phyloP scores from a whole-genome alignment of 1,140 invertebrate genomes.

The Polyergus mexicanus region DNA sequence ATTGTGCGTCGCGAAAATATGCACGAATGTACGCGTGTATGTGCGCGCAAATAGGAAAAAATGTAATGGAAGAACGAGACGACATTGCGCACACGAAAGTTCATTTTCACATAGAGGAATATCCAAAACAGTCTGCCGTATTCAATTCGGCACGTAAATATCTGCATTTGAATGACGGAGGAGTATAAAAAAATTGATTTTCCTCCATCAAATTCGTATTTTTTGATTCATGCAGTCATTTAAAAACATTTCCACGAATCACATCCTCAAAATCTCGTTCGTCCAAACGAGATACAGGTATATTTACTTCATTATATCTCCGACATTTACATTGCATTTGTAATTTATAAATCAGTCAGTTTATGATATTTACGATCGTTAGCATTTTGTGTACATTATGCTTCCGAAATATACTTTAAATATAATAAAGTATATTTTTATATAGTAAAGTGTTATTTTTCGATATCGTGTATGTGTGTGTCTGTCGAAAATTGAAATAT shows the following conservation, averaged over 20 bases:
- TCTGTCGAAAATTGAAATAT: not conserved
- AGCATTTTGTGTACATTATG: not conserved
- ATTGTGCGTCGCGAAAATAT: slow-evolving; percentile 14
- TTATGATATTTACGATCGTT: slow-evolving; percentile 16
- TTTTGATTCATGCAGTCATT: slow-evolving; percentile 56
- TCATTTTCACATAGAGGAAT: slow-evolving; percentile 28
- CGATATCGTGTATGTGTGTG: not conserved
- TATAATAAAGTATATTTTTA: not conserved
- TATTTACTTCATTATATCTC: slow-evolving; percentile 22
- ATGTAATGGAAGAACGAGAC: slow-evolving; percentile 40
- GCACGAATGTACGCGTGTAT: not conserved
- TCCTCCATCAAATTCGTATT: slow-evolving; percentile 55
- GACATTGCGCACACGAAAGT: slow-evolving; percentile 23
- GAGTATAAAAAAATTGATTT: slow-evolving; percentile 67
- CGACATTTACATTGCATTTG: slow-evolving; percentile 3
- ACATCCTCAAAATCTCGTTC: slow-evolving; percentile 23
- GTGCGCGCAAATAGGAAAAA: not conserved
- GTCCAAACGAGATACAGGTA: not conserved
- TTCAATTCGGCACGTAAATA: slow-evolving; percentile 55
- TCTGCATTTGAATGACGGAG: slow-evolving; percentile 40
- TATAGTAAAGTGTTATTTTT: not conserved
- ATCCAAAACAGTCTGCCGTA: slow-evolving; percentile 53
- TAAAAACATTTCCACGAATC: slow-evolving; percentile 49
- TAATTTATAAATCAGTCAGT: slow-evolving; percentile 30
- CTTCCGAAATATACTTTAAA: not conserved